Evolutionary conservation across 2,113 vertebrate species (phyloP).

Genomic region (Thunnus maccoyii): DNA sequence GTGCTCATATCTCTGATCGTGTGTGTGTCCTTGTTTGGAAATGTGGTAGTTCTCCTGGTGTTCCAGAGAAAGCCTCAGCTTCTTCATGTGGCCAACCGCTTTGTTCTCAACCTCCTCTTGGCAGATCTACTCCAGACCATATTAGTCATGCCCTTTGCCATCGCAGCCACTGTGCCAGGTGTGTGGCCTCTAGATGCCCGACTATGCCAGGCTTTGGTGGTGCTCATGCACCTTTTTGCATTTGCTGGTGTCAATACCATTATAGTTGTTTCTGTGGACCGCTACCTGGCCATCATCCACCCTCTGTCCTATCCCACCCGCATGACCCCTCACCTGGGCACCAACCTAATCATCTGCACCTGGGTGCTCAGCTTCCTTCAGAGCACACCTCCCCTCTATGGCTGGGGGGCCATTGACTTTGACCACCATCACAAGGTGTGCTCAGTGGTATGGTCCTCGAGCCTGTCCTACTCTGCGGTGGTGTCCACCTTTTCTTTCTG

Average conservation of each 20-base stretch:
- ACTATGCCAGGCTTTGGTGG: constrained; percentile 89
- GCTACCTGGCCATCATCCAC: constrained; percentile 92
- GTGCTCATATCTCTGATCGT: constrained; percentile 87
- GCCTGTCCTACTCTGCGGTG: constrained; percentile 87
- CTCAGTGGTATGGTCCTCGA: constrained; percentile 90
- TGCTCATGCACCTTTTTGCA: constrained; percentile 92
- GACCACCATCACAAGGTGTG: constrained; percentile 87
- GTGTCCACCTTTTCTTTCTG: constrained; percentile 88
- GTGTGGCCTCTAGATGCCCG: constrained; percentile 89
- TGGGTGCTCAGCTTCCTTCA: constrained; percentile 90
- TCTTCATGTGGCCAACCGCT: constrained; percentile 91
- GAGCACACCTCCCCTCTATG: constrained; percentile 91
- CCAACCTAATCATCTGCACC: constrained; percentile 88
- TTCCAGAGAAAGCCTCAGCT: constrained; percentile 92
- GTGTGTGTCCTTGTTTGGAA: constrained; percentile 88
- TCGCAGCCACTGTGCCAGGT: constrained; percentile 86
- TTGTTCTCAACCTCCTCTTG: constrained; percentile 91
- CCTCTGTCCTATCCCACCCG: constrained; percentile 91
- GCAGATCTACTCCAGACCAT: constrained; percentile 90
- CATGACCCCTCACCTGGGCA: constrained; percentile 89
- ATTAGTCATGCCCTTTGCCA: constrained; percentile 91
- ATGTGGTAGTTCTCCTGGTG: constrained; percentile 89
- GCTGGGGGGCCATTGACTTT: constrained; percentile 90
- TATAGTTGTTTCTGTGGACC: constrained; percentile 91
- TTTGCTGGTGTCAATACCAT: constrained; percentile 92